Base-by-base conservation (phyloP, 2,797 vertebrate species). In the Sebastes cheni region DNA sequence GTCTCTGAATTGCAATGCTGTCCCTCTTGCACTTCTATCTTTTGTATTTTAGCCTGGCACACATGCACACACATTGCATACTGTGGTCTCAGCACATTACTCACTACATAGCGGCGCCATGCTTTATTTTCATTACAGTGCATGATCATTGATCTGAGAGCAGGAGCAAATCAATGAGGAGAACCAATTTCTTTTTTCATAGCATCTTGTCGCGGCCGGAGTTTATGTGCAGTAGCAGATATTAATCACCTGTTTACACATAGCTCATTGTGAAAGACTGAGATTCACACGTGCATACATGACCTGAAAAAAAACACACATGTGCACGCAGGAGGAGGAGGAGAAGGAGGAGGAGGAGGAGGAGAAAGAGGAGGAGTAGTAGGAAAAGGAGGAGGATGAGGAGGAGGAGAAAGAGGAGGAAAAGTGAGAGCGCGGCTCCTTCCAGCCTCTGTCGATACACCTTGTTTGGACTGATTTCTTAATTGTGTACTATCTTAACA, bases 121-220 rank as follows among this genome's bases (percentile, higher is more conserved):
- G 23, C 69, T 84, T 80, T 62, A 70, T 85, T 85, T 86, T 85
- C 67, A 83, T 86, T 72, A 65, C 55, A 64, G 52, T 22, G 52
- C 79, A 67, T 75, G 74, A 88, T 81, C 76, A 91, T 88, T 80
- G 83, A 89, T 91, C 68, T 60, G 54, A 32, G 65, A 56, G 68
- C 67, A 65, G 74, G 34, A 83, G 50, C 34, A 52, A 85, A 91
- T 90, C 91, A 86, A 89, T 92, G 71, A 65, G 9, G 22, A 61
- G 29, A 64, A 81, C 68, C 54, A 59, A 84, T 88, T 89, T 81
- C 39, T 76, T 78, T 46, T 80, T 75, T 75, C 61, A 30, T 20
- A 23, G 81, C 72, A 62, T 81, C 60, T 70, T 70, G 75, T 80
- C 55, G 18, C 55, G 6, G 61, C 59, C 2, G 3, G 66, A 5